A percentile compares a stretch with the other conserved stretches of the same genome.
These are phyloP conservation scores for Oophaga pumilio DNA, from an alignment of 2,113 vertebrate species.

Conservation along the genomic window DNA sequence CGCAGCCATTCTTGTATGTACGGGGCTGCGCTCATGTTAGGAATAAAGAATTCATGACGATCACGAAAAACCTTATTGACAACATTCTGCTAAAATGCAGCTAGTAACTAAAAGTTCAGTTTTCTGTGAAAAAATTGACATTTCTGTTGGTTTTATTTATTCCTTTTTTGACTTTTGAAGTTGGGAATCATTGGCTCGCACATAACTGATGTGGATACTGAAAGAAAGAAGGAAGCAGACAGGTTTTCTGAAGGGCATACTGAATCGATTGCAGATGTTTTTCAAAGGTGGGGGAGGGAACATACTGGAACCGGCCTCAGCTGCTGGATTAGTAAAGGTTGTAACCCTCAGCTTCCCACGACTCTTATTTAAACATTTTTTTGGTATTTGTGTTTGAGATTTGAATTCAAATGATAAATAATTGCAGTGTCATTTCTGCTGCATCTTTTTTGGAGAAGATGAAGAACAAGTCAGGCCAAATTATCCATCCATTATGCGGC, in stretches of 20 bases:
- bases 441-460: background rate
- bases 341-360: slow-evolving; percentile 49
- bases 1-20: background rate
- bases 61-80: background rate
- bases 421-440: slow-evolving; percentile 18
- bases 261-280: slow-evolving; percentile 38
- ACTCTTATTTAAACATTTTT: slow-evolving; percentile 50
- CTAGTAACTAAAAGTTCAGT: background rate
- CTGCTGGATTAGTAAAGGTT: slow-evolving; percentile 43
- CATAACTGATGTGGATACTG: background rate
- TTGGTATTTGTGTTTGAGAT: slow-evolving; percentile 8
- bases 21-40: background rate
- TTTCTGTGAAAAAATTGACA: background rate
- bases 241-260: slow-evolving; percentile 38
- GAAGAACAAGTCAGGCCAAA: background rate
- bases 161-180: background rate
- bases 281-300: slow-evolving; percentile 36
- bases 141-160: background rate
- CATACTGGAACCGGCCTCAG: slow-evolving; percentile 55
- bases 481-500: background rate
- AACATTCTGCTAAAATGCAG: background rate
- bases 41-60: background rate
- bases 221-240: slow-evolving; percentile 3
- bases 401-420: slow-evolving; percentile 42
- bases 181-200: background rate